These are phyloP conservation scores for Callipepla squamata DNA, from an alignment of 2,113 vertebrate genomes.

Conservation along the genomic window DNA sequence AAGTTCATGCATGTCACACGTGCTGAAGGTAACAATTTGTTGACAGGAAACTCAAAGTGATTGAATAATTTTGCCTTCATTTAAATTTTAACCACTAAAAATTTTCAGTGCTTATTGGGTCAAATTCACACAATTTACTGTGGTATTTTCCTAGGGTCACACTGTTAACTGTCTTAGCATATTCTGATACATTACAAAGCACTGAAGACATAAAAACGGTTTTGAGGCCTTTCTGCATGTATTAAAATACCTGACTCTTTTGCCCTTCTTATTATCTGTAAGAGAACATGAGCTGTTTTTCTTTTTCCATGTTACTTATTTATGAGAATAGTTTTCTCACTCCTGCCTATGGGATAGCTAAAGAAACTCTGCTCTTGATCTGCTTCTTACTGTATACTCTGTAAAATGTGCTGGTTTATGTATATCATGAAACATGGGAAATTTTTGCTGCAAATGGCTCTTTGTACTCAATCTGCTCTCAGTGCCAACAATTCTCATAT, in stretches of 20 bases:
- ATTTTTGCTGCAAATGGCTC: neutral
- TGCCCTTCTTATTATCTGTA: neutral
- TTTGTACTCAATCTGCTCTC: neutral
- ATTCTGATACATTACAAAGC: neutral
- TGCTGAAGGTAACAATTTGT: constrained; percentile 28
- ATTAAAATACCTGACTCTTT: neutral
- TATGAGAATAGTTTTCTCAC: constrained; percentile 6
- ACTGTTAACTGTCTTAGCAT: neutral
- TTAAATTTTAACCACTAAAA: constrained; percentile 26
- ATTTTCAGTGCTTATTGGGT: neutral
- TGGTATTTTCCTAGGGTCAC: neutral
- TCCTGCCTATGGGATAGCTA: neutral
- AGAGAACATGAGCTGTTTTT: neutral
- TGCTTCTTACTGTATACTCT: constrained; percentile 43
- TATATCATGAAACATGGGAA: constrained; percentile 12
- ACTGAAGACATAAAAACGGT: neutral
- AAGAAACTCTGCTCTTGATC: constrained; percentile 42
- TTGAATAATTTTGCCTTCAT: constrained; percentile 33
- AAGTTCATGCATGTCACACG: constrained; percentile 10
- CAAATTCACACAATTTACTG: neutral
- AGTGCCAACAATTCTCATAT: constrained; percentile 16
- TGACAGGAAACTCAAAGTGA: neutral
- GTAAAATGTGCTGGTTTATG: constrained; percentile 37
- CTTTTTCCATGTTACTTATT: neutral
- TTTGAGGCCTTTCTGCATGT: neutral